phyloP scores from a whole-genome alignment of 1,140 invertebrate genomes.

The Bombus vancouverensis region DNA sequence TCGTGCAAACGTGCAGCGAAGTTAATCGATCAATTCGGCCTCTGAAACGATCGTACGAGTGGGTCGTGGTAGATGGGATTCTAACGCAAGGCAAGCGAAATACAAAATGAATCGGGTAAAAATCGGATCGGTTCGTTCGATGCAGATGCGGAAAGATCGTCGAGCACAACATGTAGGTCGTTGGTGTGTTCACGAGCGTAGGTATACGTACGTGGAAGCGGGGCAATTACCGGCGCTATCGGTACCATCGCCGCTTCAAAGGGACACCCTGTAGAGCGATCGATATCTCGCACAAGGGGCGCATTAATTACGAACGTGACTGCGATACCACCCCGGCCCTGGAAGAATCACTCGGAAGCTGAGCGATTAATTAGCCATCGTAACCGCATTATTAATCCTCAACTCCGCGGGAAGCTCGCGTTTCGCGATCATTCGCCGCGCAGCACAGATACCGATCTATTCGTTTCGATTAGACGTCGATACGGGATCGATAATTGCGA shows the following conservation, averaged over 20 bases:
- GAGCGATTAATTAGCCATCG: slow-evolving; percentile 62
- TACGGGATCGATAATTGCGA: background rate
- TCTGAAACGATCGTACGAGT: too few species aligned
- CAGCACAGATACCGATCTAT: background rate
- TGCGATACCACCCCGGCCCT: slow-evolving; percentile 56
- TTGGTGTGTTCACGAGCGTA: background rate
- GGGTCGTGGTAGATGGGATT: too few species aligned
- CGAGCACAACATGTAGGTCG: too few species aligned
- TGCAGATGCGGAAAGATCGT: background rate
- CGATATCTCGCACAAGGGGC: slow-evolving; percentile 60
- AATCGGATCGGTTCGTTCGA: background rate
- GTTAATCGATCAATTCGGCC: too few species aligned
- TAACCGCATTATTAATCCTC: slow-evolving; percentile 58
- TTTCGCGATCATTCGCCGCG: slow-evolving; percentile 18
- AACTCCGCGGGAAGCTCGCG: background rate
- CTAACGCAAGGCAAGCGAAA: too few species aligned
- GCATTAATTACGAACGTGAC: slow-evolving; percentile 63
- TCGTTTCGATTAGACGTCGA: background rate
- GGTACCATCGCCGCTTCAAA: slow-evolving; percentile 13
- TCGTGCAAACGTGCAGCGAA: too few species aligned
- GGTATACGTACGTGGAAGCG: background rate
- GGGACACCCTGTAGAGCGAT: slow-evolving; percentile 60
- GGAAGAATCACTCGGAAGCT: slow-evolving; percentile 57
- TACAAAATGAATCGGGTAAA: background rate
- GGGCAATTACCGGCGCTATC: slow-evolving; percentile 48